phyloP scores from a whole-genome alignment of 2,888 invertebrate genomes.

The Escarpia spicata region DNA sequence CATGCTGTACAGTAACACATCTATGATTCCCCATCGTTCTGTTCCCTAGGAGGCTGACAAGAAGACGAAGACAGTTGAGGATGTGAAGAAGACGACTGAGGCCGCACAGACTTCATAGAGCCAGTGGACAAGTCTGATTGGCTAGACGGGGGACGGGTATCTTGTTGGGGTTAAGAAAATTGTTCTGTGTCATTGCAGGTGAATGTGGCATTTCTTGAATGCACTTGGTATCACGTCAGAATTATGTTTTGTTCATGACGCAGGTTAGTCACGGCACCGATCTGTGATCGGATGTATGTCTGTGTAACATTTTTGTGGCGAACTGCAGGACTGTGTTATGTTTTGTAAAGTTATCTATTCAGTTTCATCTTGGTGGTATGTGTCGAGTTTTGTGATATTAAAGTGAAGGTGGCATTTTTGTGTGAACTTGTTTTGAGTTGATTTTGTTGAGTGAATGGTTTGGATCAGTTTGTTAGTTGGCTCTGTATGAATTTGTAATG shows the following conservation, averaged over 20 bases:
- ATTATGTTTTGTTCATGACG: background rate
- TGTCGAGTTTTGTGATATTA: conserved; percentile 14
- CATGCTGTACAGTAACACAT: too few species aligned
- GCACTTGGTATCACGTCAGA: background rate
- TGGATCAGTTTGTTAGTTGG: background rate
- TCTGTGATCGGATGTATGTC: background rate
- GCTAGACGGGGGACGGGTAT: background rate
- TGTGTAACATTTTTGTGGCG: background rate
- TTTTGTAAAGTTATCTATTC: background rate
- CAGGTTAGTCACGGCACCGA: background rate
- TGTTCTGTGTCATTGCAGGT: background rate
- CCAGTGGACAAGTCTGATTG: background rate
- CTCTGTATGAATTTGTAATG: too few species aligned
- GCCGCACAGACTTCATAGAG: background rate
- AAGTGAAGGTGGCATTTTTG: background rate
- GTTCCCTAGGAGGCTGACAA: background rate
- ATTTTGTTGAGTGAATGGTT: background rate
- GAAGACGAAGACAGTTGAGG: background rate
- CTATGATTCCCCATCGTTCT: background rate
- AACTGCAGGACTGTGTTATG: background rate
- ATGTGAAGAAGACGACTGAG: background rate
- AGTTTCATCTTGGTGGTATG: background rate
- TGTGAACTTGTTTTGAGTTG: background rate
- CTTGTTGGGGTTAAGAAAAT: background rate
- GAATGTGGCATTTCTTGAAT: background rate